Percentiles rank a stretch among this genome's conserved stretches.
These are phyloP conservation scores for Drosophila sp. DNA, from an alignment of 1,140 invertebrate genomes.

Conservation along the genomic window DNA sequence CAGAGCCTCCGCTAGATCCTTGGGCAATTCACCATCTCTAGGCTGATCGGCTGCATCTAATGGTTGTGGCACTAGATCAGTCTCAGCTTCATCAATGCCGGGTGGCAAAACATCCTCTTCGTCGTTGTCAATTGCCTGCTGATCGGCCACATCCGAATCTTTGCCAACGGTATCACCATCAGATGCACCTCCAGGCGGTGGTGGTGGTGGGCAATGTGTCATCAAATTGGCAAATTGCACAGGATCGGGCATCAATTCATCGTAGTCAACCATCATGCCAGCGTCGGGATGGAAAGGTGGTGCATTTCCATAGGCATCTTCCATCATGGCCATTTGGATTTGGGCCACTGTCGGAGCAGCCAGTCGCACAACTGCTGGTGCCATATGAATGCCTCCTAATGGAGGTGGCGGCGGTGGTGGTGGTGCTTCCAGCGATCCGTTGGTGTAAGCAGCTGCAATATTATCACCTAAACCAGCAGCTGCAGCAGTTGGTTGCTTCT, in stretches of 20 bases:
- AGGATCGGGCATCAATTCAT: constrained; percentile 83
- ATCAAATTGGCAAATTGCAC: constrained; percentile 81
- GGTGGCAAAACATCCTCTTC: constrained; percentile 73
- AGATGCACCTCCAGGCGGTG: constrained; percentile 53
- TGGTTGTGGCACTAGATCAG: constrained; percentile 65
- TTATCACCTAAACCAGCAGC: constrained; percentile 22
- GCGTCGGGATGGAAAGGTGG: constrained; percentile 79
- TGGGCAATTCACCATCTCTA: constrained; percentile 83
- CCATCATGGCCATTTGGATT: constrained; percentile 82
- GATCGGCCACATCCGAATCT: constrained; percentile 15
- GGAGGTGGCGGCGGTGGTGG: constrained; percentile 46
- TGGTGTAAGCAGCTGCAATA: constrained; percentile 31
- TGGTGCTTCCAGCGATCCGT: constrained; percentile 50
- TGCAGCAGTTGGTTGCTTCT: constrained; percentile 84
- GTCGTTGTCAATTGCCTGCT: constrained; percentile 22
- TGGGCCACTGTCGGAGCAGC: constrained; percentile 73
- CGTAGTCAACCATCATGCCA: constrained; percentile 80
- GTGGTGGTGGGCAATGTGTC: constrained; percentile 75
- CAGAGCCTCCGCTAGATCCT: constrained; percentile 88
- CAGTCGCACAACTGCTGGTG: constrained; percentile 32
- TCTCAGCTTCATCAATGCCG: constrained; percentile 77
- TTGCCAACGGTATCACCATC: constrained; percentile 23
- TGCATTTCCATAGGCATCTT: constrained; percentile 77
- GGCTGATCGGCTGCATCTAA: constrained; percentile 43
- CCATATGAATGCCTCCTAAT: constrained; percentile 20